Evolutionary conservation across 1,140 invertebrate species (phyloP), one percentile per base, ranked within the genome.

Genomic region (Trichoplusia ni): DNA sequence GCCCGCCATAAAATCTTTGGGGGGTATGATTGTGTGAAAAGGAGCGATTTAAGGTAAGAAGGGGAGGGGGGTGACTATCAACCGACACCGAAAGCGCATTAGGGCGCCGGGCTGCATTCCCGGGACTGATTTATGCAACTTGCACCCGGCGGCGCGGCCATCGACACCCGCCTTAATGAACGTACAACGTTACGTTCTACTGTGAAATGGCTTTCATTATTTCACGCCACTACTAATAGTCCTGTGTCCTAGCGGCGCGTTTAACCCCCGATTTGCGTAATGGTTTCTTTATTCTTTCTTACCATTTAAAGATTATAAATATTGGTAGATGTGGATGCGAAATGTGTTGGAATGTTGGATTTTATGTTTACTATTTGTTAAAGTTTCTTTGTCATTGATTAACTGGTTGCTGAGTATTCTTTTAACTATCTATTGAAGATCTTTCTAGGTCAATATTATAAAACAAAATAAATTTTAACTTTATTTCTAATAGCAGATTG

Each of bases 41-140:
- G 31, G 44, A 29, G 16, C 38, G 60, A 58, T 67, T 73, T 67
- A 46, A 66, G 46, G 62, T 59, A 33, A 60, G 53, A 56, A 44
- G 47, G 56, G 71, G 62, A 27, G 66, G 67, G 67, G 72, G 75
- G 62, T 81, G 75, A 71, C 73, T 89, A 86, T 88, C 84, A 82
- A 73, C 79, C 75, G 77, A 90, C 87, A 90, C 79, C 82, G 81
- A 90, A 90, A 90, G 84, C 85, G 85, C 87, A 90, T 90, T 90
- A 90, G 84, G 82, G 77, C 84, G 77, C 79, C 75, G 63, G 56
- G 69, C 73, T 69, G 82, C 84, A 89, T 89, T 86, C 82, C 75
- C 79, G 63, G 64, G 72, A 66, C 84, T 89, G 86, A 87, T 89
- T 87, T 87, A 89, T 89, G 83, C 86, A 85, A 84, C 70, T 73